These are phyloP conservation scores for Lutjanus argentimaculatus DNA, from an alignment of 2,797 vertebrate species.

Conservation along the genomic window DNA sequence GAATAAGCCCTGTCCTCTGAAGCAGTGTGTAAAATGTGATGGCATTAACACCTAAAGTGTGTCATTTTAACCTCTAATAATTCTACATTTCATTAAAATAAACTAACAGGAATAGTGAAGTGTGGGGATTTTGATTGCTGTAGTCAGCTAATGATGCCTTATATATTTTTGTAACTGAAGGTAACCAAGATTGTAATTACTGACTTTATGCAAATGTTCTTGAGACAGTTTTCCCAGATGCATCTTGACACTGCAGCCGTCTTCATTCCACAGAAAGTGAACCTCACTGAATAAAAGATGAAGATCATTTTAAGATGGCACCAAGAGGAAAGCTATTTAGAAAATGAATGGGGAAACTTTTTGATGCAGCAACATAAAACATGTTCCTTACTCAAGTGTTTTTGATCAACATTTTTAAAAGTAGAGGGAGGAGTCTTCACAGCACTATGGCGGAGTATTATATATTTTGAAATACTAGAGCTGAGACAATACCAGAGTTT, in stretches of 20 bases:
- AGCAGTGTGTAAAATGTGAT: neutral
- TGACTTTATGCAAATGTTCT: conserved; percentile 10
- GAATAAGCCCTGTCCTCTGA: too few species aligned
- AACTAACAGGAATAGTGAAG: neutral
- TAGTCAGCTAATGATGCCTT: neutral
- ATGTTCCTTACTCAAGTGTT: neutral
- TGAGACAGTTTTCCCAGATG: conserved; percentile 5
- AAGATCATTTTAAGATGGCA: neutral
- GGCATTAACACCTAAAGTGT: neutral
- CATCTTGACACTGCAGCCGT: conserved; percentile 5
- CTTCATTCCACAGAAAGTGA: neutral
- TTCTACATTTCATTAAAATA: neutral
- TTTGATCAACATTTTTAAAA: neutral
- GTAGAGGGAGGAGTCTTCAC: neutral
- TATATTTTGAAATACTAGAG: neutral
- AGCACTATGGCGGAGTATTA: too few species aligned
- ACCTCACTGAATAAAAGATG: conserved; percentile 47
- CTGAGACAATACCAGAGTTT: neutral
- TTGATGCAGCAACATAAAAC: conserved; percentile 1
- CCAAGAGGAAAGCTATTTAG: conserved; percentile 17
- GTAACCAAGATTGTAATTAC: neutral
- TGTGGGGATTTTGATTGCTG: neutral
- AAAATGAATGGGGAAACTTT: conserved; percentile 15
- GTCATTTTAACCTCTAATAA: neutral
- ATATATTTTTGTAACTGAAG: neutral